A percentile compares a stretch with the other conserved stretches of the same genome.
Conservation (phyloP, 2,888 invertebrate species). For the Pharmacophagus antenor region DNA sequence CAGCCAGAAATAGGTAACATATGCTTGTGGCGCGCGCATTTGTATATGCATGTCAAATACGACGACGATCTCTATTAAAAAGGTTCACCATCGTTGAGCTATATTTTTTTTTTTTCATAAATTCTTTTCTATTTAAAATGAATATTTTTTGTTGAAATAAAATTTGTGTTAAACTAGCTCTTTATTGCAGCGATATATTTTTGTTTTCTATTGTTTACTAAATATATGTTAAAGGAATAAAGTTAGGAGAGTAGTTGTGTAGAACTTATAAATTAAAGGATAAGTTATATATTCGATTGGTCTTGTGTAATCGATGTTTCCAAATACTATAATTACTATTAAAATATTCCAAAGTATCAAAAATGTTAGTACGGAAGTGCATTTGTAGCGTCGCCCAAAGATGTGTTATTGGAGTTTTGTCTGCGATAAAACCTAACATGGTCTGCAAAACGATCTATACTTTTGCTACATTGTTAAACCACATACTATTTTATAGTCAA, state of each 20-base stretch:
- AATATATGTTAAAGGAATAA: slow-evolving; percentile 2
- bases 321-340: not conserved
- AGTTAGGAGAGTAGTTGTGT: slow-evolving; percentile 9
- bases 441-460: slow-evolving; percentile 18
- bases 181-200: not conserved
- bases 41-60: too few species aligned
- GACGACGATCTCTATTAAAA: too few species aligned
- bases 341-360: slow-evolving; percentile 42
- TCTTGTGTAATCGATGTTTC: slow-evolving; percentile 12
- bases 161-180: not conserved
- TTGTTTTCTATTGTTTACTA: not conserved
- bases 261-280: slow-evolving; percentile 21
- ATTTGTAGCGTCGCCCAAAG: slow-evolving; percentile 42
- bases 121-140: not conserved
- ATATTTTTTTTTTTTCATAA: not conserved
- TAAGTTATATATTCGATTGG: slow-evolving; percentile 24
- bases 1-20: too few species aligned
- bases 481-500: not conserved
- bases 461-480: slow-evolving; percentile 1
- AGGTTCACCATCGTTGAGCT: not conserved
- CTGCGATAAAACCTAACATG: slow-evolving; percentile 7
- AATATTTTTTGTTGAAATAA: too few species aligned
- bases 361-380: slow-evolving; percentile 68
- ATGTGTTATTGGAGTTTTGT: slow-evolving; percentile 30
- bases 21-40: too few species aligned